Base-by-base conservation (phyloP, 2,113 vertebrate genomes). In the Furnarius figulus region DNA sequence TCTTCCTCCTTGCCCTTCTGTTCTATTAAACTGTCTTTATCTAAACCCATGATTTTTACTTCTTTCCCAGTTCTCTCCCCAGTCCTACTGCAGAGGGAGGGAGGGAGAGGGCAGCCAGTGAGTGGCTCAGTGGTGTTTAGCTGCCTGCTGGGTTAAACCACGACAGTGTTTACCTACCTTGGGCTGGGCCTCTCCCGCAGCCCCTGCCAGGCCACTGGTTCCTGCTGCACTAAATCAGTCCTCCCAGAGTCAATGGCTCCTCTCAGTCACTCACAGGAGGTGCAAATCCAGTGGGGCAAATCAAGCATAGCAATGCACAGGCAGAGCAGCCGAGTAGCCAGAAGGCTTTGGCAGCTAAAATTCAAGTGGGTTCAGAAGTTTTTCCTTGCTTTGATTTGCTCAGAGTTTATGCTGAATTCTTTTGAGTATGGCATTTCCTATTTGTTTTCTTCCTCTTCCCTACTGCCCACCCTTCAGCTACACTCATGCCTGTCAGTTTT, bases 211-310 rank as follows among this genome's bases (percentile, higher is more conserved):
- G 40, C 95, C 61, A 7, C 95, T 2, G 81, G 95, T 94, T 97
- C 96, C 97, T 96, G 94, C 88, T 46, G 68, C 95, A 85, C 90
- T 97, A 96, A 96, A 97, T 97, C 96, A 96, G 93, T 80, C 66
- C 77, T 95, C 77, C 89, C 47, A 1, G 89, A 66, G 72, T 96
- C 96, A 97, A 97, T 94, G 91, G 85, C 91, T 96, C 88, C 81
- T 93, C 96, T 96, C 95, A 93, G 65, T 67, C 93, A 81, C 91
- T 97, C 93, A 63, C 90, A 91, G 95, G 96, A 97, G 95, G 91
- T 95, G 86, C 95, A 93, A 96, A 96, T 96, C 96, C 93, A 94
- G 92, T n/a, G 95, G 92, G 92, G 92, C 93, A 92, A 87, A 96
- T 96, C 63, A 96, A 93, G 90, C 92, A 67, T 31, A 67, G 90